A percentile compares a stretch with the other conserved stretches of the same genome.
Evolutionary conservation across 2,797 vertebrate species (phyloP).

Genomic region (Anguilla megastoma): DNA sequence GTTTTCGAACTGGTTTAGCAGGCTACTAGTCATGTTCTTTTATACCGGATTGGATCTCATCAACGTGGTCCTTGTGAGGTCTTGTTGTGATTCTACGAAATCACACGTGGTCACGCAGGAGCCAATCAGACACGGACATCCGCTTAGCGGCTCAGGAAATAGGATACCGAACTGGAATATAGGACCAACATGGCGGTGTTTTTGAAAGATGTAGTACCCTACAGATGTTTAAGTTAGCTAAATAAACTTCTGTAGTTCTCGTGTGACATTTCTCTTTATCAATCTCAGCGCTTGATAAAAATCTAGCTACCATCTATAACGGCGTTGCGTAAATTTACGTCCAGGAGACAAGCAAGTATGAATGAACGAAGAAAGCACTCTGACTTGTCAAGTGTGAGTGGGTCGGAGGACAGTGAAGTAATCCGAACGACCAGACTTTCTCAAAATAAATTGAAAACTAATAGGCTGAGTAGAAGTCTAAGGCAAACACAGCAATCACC

Average conservation of each 20-base stretch:
- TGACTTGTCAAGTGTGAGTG: neutral
- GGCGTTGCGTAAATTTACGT: neutral
- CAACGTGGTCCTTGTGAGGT: neutral
- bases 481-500: conserved; percentile 40
- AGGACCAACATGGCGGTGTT: conserved; percentile 30
- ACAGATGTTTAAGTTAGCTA: neutral
- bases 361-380: conserved; percentile 25
- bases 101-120: neutral
- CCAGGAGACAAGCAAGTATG: conserved; percentile 18
- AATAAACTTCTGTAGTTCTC: neutral
- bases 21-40: neutral
- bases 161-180: neutral
- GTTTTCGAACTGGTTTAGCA: neutral
- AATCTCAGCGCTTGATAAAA: neutral
- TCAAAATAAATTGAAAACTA: conserved; percentile 46
- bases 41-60: neutral
- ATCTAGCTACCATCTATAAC: neutral
- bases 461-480: conserved; percentile 59
- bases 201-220: neutral
- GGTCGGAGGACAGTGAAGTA: neutral
- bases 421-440: conserved; percentile 8
- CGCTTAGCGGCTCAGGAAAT: conserved; percentile 16
- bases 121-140: conserved; percentile 33
- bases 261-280: neutral
- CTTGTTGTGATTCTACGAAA: neutral